A percentile compares a stretch with the other conserved stretches of the same genome.
Conservation (phyloP, 2,113 vertebrate genomes). For the Opisthocomus hoazin region DNA sequence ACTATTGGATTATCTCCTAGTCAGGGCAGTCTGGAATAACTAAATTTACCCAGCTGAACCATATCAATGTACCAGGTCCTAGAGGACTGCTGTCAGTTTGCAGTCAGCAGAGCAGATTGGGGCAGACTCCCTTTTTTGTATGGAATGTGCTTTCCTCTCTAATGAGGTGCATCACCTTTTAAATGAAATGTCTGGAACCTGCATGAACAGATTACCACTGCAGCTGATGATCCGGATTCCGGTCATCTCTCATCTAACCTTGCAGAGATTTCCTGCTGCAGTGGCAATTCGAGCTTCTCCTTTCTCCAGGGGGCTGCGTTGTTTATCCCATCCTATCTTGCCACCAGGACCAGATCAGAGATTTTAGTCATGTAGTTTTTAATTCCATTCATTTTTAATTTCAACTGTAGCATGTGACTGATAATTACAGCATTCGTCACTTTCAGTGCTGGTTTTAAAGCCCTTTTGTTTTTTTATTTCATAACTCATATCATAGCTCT, state of each 20-base stretch:
- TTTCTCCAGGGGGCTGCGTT: background rate
- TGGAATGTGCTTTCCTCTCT: background rate
- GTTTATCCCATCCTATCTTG: background rate
- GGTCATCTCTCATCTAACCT: background rate
- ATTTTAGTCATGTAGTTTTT: background rate
- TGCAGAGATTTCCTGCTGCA: background rate
- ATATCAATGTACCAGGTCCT: background rate
- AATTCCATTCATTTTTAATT: background rate
- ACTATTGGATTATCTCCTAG: background rate
- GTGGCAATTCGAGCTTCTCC: background rate
- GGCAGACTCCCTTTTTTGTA: background rate
- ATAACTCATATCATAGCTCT: background rate
- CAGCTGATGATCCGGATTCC: background rate
- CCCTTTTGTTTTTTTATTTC: background rate
- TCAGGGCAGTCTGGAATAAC: background rate
- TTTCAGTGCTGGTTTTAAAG: background rate
- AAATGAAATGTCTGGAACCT: background rate
- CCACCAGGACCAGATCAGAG: background rate
- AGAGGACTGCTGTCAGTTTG: background rate
- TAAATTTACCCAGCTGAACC: background rate
- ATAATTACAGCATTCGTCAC: background rate
- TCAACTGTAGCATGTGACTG: background rate
- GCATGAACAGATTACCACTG: background rate
- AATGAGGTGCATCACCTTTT: fast-evolving
- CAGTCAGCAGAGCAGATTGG: background rate